These are phyloP conservation scores for Sitodiplosis mosellana DNA, from an alignment of 1,140 invertebrate genomes.

Conservation along the genomic window DNA sequence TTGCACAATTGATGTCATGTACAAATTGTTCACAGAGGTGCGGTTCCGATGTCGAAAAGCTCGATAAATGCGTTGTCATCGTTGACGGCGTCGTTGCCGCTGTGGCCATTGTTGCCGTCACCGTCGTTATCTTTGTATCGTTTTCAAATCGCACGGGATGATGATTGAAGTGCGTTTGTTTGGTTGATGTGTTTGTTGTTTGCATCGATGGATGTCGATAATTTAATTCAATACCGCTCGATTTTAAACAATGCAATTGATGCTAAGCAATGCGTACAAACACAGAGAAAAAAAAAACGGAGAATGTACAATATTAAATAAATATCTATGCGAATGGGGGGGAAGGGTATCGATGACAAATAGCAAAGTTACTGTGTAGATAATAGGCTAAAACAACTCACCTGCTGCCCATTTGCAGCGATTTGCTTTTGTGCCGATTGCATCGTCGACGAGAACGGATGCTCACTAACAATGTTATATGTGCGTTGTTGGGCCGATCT, in stretches of 20 bases:
- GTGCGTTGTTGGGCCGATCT: no score
- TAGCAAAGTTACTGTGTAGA: no score
- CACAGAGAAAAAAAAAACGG: slow-evolving; percentile 12
- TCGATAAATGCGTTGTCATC: slow-evolving; percentile 6
- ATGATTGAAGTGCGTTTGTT: no score
- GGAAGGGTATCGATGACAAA: no score
- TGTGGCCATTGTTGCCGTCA: neutral
- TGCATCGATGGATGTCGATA: neutral
- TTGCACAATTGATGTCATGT: slow-evolving; percentile 22
- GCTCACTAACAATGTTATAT: neutral
- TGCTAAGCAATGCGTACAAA: slow-evolving; percentile 12
- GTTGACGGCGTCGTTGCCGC: neutral
- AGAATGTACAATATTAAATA: no score
- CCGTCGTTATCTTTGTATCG: neutral
- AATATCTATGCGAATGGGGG: no score
- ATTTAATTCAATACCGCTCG: neutral
- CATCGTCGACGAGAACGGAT: neutral
- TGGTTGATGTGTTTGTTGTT: neutral
- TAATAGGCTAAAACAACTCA: slow-evolving; percentile 4
- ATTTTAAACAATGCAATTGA: slow-evolving; percentile 7
- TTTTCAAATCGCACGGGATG: neutral
- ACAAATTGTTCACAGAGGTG: slow-evolving; percentile 19
- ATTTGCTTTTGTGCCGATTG: slow-evolving; percentile 9
- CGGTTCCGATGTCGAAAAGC: slow-evolving; percentile 24
- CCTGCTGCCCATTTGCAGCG: neutral